Evolutionary conservation across 2,888 invertebrate genomes (phyloP).

Genomic region (Lithophane socia): DNA sequence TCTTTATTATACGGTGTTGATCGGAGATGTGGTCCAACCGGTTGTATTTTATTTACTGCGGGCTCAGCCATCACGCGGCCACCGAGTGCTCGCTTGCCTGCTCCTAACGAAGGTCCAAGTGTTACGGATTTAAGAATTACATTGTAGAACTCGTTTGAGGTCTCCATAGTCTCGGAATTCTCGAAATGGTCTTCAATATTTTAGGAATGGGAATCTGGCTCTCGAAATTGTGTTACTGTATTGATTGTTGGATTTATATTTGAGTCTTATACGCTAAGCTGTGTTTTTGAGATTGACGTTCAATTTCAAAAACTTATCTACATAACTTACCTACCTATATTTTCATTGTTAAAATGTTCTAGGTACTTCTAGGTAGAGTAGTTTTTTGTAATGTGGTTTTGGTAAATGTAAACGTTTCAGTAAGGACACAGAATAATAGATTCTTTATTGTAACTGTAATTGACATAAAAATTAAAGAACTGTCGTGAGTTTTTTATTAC

Average conservation of each 20-base stretch:
- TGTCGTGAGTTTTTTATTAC: background rate
- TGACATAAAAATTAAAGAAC: background rate
- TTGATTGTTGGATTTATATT: background rate
- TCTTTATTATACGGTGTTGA: conserved; percentile 47
- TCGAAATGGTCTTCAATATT: conserved; percentile 11
- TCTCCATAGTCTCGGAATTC: background rate
- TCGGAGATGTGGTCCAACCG: conserved; percentile 59
- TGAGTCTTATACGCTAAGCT: background rate
- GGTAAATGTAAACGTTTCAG: background rate
- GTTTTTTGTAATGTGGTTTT: background rate
- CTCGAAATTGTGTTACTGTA: background rate
- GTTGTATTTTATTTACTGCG: conserved; percentile 57
- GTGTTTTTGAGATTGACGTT: background rate
- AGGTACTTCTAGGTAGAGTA: background rate
- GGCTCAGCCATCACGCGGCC: conserved; percentile 64
- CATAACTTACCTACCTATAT: too few species aligned
- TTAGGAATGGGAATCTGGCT: conserved; percentile 8
- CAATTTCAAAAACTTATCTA: background rate
- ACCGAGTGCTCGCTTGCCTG: conserved; percentile 52
- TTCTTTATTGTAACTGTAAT: background rate
- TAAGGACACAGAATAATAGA: background rate
- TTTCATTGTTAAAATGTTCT: too few species aligned
- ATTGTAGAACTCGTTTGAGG: conserved; percentile 49
- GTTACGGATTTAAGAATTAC: conserved; percentile 29
- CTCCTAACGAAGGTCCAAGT: conserved; percentile 49